Base-by-base conservation (phyloP, 2,113 vertebrate species). In the Oceanodroma tethys region DNA sequence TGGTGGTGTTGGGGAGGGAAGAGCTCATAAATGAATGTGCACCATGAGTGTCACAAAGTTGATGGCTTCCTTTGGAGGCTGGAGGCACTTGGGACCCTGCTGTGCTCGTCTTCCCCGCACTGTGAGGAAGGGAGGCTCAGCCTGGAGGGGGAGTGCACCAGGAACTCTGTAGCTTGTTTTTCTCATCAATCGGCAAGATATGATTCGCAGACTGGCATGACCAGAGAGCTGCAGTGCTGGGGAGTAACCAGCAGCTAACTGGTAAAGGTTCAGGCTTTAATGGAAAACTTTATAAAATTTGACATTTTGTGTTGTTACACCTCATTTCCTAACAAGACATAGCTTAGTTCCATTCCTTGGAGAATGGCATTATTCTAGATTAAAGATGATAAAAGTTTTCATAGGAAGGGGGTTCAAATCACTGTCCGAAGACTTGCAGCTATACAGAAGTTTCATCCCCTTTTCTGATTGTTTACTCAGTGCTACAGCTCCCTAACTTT, bases 131-230 rank as follows among this genome's bases (percentile, higher is more conserved):
- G 20, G 48, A 48, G 29, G 40, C 25, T 75, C 48, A 79, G 48
- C 29, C 14, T 42, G n/a, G 18, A 25, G 47, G 43, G 43, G 42
- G 42, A 36, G 12, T 6, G 32, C 10, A 11, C 13, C 9, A 2
- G 11, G n/a, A 43, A 5, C 21, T n/a, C n/a, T 1, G 0, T 20
- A 34, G 38, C 6, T 63, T 16, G 38, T 47, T 56, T 40, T 36
- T 52, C 36, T 67, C 21, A 15, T 53, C 38, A 13, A 2, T 53
- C 1, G 1, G 56, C 40, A 52, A 23, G 58, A 4, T 11, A 40
- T 10, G 25, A 36, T 34, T 63, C 2, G 5, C 56, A 32, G 70
- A 16, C 10, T 16, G 16, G 15, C 0, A 0, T 13, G 36, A 73
- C 13, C 42, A 19, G 38, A 43, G 71, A 34, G 59, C 67, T 82